Conservation (phyloP, 2,888 invertebrate species). For the Dynastes hyllus region DNA sequence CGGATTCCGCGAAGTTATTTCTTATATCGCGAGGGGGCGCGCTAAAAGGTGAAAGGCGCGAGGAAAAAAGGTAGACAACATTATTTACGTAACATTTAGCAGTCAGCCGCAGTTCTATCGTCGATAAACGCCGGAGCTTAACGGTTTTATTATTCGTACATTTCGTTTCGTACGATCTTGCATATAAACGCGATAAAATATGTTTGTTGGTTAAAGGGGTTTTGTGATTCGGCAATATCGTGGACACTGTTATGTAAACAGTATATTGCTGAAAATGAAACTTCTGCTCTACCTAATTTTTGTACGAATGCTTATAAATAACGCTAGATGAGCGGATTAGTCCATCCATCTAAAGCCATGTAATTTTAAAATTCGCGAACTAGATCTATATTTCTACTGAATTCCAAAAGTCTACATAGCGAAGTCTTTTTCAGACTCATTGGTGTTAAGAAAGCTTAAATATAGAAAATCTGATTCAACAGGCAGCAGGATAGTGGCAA, state of each 20-base stretch:
- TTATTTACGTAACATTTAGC: constrained; percentile 44
- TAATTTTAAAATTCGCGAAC: too few species aligned
- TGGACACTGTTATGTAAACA: not conserved
- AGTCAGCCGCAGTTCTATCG: constrained; percentile 22
- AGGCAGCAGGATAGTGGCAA: too few species aligned
- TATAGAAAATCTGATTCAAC: too few species aligned
- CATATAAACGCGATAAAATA: constrained; percentile 18
- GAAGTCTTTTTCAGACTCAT: too few species aligned
- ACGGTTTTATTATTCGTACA: constrained; percentile 39
- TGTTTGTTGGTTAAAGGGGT: not conserved
- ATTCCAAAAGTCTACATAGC: too few species aligned
- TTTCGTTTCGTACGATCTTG: constrained; percentile 9
- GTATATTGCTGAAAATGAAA: too few species aligned
- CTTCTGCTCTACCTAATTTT: too few species aligned
- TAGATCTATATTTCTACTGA: too few species aligned
- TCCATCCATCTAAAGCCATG: too few species aligned
- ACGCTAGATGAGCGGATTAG: too few species aligned
- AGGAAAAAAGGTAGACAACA: constrained; percentile 34
- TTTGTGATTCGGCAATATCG: not conserved
- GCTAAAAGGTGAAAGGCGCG: not conserved
- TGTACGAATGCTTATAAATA: too few species aligned
- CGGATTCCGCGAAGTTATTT: not conserved
- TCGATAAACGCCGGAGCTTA: constrained; percentile 34
- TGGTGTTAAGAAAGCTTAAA: too few species aligned
- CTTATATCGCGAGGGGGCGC: constrained; percentile 1